Evolutionary conservation across 2,797 vertebrate species (phyloP).

Genomic region (Parotocinclus haroldoi): DNA sequence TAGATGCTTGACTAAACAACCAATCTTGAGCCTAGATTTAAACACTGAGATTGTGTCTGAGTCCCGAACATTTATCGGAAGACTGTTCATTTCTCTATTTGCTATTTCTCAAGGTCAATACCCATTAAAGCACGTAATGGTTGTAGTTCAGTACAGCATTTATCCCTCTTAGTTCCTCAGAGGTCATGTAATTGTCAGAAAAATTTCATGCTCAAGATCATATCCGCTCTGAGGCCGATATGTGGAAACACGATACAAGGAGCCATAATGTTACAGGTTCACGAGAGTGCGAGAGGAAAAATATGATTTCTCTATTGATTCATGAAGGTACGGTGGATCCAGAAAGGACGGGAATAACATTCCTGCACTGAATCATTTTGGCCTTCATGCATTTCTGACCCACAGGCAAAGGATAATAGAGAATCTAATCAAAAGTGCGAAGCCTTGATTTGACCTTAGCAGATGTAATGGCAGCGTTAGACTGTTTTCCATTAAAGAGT

Average conservation of each 20-base stretch:
- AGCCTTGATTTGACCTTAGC: conserved; percentile 3
- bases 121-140: conserved; percentile 11
- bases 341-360: too few relatives aligned
- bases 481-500: neutral
- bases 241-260: conserved; percentile 5
- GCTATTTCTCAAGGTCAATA: conserved; percentile 10
- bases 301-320: conserved; percentile 21
- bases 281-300: conserved; percentile 11
- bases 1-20: too few relatives aligned
- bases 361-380: conserved; percentile 5
- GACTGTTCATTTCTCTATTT: neutral
- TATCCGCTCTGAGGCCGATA: conserved; percentile 12
- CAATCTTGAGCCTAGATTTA: too few relatives aligned
- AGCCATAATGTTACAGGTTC: conserved; percentile 19
- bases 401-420: conserved; percentile 16
- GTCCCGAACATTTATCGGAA: too few relatives aligned
- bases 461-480: neutral
- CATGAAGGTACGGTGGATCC: neutral
- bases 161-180: conserved; percentile 7
- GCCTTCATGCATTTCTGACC: conserved; percentile 6
- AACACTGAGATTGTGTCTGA: too few relatives aligned
- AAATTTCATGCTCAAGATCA: conserved; percentile 12
- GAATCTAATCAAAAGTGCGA: conserved; percentile 20
- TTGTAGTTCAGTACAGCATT: conserved; percentile 10
- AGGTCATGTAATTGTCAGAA: conserved; percentile 4